Percentiles rank a stretch among this genome's conserved stretches.
phyloP scores from a whole-genome alignment of 2,888 invertebrate species.

The Geophilus truncorum region DNA sequence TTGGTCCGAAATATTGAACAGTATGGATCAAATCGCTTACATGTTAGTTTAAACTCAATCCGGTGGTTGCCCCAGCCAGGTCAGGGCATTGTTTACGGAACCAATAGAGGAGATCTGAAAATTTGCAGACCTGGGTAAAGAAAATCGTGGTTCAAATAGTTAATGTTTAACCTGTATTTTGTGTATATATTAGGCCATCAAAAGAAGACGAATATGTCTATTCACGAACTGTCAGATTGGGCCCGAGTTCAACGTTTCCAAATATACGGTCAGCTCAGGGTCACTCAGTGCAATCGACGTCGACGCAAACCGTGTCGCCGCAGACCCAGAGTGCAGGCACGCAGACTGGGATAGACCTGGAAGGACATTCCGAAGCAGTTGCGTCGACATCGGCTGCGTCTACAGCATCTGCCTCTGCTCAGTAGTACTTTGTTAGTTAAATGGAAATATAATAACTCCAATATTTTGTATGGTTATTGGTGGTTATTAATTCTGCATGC shows the following conservation, averaged over 20 bases:
- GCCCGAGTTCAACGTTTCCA: background rate
- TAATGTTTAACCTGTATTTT: too few relatives aligned
- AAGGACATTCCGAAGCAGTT: background rate
- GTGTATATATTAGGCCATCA: background rate
- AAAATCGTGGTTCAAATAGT: too few relatives aligned
- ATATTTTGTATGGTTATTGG: background rate
- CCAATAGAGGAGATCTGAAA: slow-evolving; percentile 70
- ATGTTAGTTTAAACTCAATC: slow-evolving; percentile 74
- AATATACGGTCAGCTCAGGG: background rate
- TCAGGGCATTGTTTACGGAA: slow-evolving; percentile 78
- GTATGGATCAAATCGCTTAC: slow-evolving; percentile 57
- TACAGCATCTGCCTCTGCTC: background rate
- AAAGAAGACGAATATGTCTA: slow-evolving; percentile 15
- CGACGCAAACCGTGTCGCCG: slow-evolving; percentile 29
- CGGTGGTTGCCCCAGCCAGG: slow-evolving; percentile 78
- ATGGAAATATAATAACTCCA: background rate
- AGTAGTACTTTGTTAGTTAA: background rate
- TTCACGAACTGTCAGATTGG: background rate
- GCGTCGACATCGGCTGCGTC: background rate
- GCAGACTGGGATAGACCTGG: slow-evolving; percentile 25
- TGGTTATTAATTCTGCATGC: background rate
- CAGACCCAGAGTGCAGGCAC: slow-evolving; percentile 32
- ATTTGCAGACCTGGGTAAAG: slow-evolving; percentile 37
- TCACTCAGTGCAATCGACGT: slow-evolving; percentile 4
- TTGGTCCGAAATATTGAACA: slow-evolving; percentile 62